Evolutionary conservation across 1,140 invertebrate genomes (phyloP), one percentile per base, ranked within the genome.

Genomic region (Panagrolaimus sp.): DNA sequence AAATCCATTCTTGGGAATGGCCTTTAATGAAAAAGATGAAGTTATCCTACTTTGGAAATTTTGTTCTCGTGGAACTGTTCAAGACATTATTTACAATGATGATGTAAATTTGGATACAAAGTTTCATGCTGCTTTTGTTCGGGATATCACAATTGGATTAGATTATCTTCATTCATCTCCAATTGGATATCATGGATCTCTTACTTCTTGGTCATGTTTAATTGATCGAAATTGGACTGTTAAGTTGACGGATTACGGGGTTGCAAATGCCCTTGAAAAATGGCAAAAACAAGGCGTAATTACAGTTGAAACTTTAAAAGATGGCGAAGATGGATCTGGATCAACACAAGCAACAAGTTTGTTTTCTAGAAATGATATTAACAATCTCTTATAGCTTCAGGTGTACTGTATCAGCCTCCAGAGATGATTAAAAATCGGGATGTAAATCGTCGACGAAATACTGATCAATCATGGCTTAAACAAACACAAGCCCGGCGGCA

Each of bases 151-250:
- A 45, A 45, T 82, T 68, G 81, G 81, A 12, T 52, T 81, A 12
- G 78, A 81, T 47, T 81, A 81, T 68, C 62, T 81, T 15, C 79
- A 81, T 48, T 67, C 74, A 28, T 83, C 79, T 8, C 43, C 66
- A n/a, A 83, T 81, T 47, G 79, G 79, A n/a, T 81, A 83, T 66
- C 79, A 81, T 45, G 79, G 79, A 21, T 78, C 78, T 8, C 52
- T 81, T 8, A 79, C 78, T 65, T 76, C 81, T 10, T 83, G 78
- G 78, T 63, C 76, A 9, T 81, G 79, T 65, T 67, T 81, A n/a
- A 83, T 81, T 67, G 79, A 81, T 58, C 72, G 81, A 43, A 81
- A 81, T 64, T 81, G 79, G 79, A 82, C 77, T 78, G 71, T 81
- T n/a, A 81, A 81, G 69, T 63, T 81, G 26, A 83, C 81, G 0